A percentile compares a stretch with the other conserved stretches of the same genome.
Evolutionary conservation across 1,140 invertebrate genomes (phyloP).

Genomic region (Plodia interpunctella): DNA sequence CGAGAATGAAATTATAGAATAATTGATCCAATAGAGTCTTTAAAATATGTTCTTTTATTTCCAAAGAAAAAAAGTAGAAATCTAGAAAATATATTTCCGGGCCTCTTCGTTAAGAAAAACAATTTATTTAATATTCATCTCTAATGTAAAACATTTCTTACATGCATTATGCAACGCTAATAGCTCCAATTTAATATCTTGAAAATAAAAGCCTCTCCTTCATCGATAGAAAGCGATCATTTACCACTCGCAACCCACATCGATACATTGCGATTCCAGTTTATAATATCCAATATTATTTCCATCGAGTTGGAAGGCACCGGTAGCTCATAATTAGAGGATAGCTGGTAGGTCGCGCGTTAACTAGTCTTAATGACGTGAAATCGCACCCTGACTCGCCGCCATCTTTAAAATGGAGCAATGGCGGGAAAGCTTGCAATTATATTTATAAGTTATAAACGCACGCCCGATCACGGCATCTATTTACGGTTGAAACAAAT

Average conservation of each 20-base stretch:
- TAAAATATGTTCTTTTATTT: too few relatives aligned
- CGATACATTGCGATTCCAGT: constrained; percentile 31
- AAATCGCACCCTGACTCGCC: constrained; percentile 35
- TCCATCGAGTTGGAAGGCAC: constrained; percentile 35
- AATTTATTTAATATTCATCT: too few relatives aligned
- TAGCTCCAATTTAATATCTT: too few relatives aligned
- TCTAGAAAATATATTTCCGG: too few relatives aligned
- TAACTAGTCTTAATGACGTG: constrained; percentile 66
- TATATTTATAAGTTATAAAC: constrained; percentile 28
- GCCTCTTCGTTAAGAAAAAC: too few relatives aligned
- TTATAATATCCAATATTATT: constrained; percentile 54
- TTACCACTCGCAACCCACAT: constrained; percentile 3
- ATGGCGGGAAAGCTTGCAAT: constrained; percentile 56
- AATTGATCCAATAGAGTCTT: too few relatives aligned
- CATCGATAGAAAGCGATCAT: background rate
- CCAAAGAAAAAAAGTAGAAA: too few relatives aligned
- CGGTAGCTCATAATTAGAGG: constrained; percentile 55
- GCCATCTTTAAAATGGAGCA: constrained; percentile 50
- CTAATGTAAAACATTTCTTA: too few relatives aligned
- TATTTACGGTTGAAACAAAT: background rate
- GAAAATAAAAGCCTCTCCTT: background rate
- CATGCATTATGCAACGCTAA: too few relatives aligned
- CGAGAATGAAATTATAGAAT: too few relatives aligned
- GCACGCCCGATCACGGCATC: constrained; percentile 23
- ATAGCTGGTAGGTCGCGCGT: constrained; percentile 50